Evolutionary conservation across 2,888 invertebrate genomes (phyloP).

Genomic region (Cerastoderma edule): DNA sequence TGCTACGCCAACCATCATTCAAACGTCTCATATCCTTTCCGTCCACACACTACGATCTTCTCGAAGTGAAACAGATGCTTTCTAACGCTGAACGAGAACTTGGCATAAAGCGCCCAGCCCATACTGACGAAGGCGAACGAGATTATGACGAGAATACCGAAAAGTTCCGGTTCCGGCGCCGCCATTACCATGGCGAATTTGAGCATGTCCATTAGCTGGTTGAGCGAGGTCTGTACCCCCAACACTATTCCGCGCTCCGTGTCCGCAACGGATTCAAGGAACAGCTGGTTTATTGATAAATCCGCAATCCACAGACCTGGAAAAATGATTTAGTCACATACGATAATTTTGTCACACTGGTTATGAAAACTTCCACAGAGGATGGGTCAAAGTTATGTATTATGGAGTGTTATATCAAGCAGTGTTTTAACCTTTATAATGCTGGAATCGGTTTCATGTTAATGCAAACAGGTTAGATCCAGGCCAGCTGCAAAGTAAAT

Average conservation of each 20-base stretch:
- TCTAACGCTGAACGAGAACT: conserved; percentile 69
- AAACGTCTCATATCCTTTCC: conserved; percentile 2
- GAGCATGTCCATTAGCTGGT: conserved; percentile 85
- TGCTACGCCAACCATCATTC: too few species aligned
- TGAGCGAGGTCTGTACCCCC: conserved; percentile 85
- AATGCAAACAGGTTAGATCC: too few species aligned
- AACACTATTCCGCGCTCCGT: conserved; percentile 85
- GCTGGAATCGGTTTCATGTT: too few species aligned
- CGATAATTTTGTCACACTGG: too few species aligned
- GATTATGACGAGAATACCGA: conserved; percentile 84
- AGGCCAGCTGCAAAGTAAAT: too few species aligned
- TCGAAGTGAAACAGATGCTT: conserved; percentile 73
- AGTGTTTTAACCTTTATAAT: too few species aligned
- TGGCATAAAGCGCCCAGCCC: conserved; percentile 77
- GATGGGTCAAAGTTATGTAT: too few species aligned
- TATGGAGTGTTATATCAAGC: too few species aligned
- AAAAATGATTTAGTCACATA: conserved; percentile 18
- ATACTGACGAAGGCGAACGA: conserved; percentile 82
- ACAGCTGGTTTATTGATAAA: conserved; percentile 85
- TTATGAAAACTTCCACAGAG: too few species aligned
- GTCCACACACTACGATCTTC: conserved; percentile 3
- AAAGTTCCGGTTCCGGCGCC: conserved; percentile 84
- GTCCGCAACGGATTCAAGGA: conserved; percentile 85
- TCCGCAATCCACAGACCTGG: conserved; percentile 86
- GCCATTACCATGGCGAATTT: conserved; percentile 85